Evolutionary conservation across 1,140 invertebrate genomes (phyloP).

Genomic region (Cepaea nemoralis): DNA sequence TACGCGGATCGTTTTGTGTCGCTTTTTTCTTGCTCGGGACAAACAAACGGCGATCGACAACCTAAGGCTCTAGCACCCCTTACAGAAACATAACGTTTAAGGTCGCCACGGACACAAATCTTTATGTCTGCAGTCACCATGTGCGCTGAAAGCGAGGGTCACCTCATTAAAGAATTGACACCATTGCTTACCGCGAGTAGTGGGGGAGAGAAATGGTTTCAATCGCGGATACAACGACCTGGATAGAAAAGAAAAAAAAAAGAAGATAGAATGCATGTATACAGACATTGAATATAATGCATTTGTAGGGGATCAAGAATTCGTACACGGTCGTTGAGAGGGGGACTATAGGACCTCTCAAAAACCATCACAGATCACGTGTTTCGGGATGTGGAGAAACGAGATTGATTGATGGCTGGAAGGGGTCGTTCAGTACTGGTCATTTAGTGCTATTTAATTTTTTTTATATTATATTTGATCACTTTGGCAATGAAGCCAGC

Average conservation of each 20-base stretch:
- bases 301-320: conserved; percentile 2
- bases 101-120: conserved; percentile 6
- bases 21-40: background rate
- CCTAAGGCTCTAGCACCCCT: background rate
- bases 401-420: conserved; percentile 1
- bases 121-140: background rate
- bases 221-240: background rate
- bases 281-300: conserved; percentile 8
- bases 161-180: conserved; percentile 15
- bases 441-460: conserved; percentile 5
- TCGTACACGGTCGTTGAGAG: background rate
- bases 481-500: background rate
- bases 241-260: background rate
- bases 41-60: background rate
- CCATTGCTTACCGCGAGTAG: background rate
- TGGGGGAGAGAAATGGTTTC: background rate
- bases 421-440: background rate
- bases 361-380: background rate
- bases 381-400: background rate
- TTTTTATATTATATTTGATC: background rate
- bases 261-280: background rate
- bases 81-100: background rate
- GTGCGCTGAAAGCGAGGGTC: background rate
- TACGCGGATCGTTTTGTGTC: conserved; percentile 16
- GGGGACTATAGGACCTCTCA: background rate